Percentiles rank a stretch among this genome's conserved stretches.
These are phyloP conservation scores for Drosophila nr. fundita DNA, from an alignment of 2,888 invertebrate genomes.

Conservation along the genomic window DNA sequence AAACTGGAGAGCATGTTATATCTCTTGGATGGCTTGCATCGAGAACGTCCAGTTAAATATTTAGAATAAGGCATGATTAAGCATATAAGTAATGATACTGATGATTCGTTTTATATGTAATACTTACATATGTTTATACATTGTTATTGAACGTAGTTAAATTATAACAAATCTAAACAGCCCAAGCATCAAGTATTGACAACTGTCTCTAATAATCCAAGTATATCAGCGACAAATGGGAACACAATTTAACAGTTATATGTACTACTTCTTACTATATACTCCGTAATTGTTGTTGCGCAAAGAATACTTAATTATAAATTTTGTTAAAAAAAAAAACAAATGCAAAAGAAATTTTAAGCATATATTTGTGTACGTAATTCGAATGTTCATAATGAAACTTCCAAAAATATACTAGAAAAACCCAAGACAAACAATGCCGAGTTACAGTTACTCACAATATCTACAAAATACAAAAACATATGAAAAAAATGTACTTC, in stretches of 20 bases:
- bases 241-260: constrained; percentile 52
- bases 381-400: constrained; percentile 64
- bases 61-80: constrained; percentile 36
- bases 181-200: constrained; percentile 23
- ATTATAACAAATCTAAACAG: constrained; percentile 41
- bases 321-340: constrained; percentile 41
- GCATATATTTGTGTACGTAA: constrained; percentile 75
- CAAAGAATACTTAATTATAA: constrained; percentile 24
- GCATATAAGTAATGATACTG: constrained; percentile 17
- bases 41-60: constrained; percentile 43
- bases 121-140: constrained; percentile 59
- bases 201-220: constrained; percentile 33
- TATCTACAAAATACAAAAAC: constrained; percentile 26
- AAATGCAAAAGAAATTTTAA: constrained; percentile 42
- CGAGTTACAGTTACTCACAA: constrained; percentile 35
- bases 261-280: constrained; percentile 25
- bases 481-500: constrained; percentile 47
- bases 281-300: constrained; percentile 36
- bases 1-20: constrained; percentile 22
- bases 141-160: constrained; percentile 74
- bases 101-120: constrained; percentile 24
- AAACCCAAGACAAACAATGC: constrained; percentile 15
- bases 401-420: constrained; percentile 25
- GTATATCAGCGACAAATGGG: constrained; percentile 62
- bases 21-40: constrained; percentile 11